These are phyloP conservation scores for Hippoglossus stenolepis DNA, from an alignment of 2,113 vertebrate species.

Conservation along the genomic window DNA sequence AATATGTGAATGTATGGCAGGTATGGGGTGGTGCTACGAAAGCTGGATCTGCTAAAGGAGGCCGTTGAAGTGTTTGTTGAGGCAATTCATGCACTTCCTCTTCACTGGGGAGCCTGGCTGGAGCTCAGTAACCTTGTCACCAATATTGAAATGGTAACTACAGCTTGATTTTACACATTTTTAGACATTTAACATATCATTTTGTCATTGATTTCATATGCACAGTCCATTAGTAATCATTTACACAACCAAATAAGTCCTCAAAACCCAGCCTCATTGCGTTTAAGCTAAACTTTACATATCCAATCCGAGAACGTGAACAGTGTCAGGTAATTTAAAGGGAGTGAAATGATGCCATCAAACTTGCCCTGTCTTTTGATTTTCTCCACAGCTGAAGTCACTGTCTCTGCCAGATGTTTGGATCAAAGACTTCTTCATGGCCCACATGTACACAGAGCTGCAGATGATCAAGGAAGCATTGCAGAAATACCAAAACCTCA, in stretches of 20 bases:
- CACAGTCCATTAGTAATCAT: too few relatives aligned
- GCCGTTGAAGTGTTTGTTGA: conserved; percentile 96
- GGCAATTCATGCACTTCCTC: conserved; percentile 91
- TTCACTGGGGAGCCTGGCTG: conserved; percentile 98
- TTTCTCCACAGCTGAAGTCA: conserved; percentile 90
- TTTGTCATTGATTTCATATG: too few relatives aligned
- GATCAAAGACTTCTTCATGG: conserved; percentile 99
- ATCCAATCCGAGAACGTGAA: background rate
- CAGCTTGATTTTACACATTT: background rate
- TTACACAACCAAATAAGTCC: background rate
- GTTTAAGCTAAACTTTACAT: background rate
- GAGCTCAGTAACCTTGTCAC: conserved; percentile 98
- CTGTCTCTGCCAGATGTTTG: conserved; percentile 96
- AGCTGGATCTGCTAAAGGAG: conserved; percentile 95
- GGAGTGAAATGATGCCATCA: background rate
- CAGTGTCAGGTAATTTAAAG: background rate
- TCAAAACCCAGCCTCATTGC: too few relatives aligned
- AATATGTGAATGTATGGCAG: conserved; percentile 70
- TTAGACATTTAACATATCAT: background rate
- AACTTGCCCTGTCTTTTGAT: background rate
- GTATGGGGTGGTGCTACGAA: conserved; percentile 96
- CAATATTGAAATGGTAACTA: conserved; percentile 96
- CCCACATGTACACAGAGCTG: conserved; percentile 98
- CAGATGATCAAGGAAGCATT: conserved; percentile 98
- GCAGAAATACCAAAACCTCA: conserved; percentile 97